Evolutionary conservation across 2,113 vertebrate species (phyloP).

Genomic region (Atrichornis clamosus): DNA sequence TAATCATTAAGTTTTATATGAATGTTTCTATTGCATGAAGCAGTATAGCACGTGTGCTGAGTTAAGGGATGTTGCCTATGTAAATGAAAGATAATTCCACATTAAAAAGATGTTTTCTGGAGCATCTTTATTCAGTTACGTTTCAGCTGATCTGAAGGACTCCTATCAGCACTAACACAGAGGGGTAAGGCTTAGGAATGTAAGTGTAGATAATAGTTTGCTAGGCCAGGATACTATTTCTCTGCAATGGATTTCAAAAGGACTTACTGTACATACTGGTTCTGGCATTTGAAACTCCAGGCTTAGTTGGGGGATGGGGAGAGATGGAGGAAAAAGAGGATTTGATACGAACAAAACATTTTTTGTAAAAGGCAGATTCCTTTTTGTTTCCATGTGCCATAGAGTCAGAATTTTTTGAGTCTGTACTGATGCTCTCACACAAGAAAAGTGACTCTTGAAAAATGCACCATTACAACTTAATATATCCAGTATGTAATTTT

Average conservation of each 20-base stretch:
- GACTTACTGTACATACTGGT: conserved; percentile 36
- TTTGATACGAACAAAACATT: conserved; percentile 33
- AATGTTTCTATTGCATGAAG: conserved; percentile 1
- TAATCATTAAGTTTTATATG: conserved; percentile 41
- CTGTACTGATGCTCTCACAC: conserved; percentile 27
- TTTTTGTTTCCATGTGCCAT: conserved; percentile 34
- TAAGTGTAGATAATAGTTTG: conserved; percentile 22
- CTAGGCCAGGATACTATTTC: conserved; percentile 53
- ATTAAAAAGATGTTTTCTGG: conserved; percentile 34
- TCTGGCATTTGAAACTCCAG: conserved; percentile 58
- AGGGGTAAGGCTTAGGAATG: conserved; percentile 21
- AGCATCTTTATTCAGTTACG: conserved; percentile 35
- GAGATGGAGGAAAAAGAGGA: background rate
- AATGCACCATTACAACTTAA: conserved; percentile 80
- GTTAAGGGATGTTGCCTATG: conserved; percentile 32
- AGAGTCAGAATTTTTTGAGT: background rate
- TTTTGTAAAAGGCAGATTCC: conserved; percentile 40
- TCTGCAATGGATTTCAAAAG: conserved; percentile 39
- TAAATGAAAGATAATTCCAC: conserved; percentile 52
- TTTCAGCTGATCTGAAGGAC: conserved; percentile 18
- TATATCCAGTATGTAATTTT: conserved; percentile 87
- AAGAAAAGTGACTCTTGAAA: conserved; percentile 60
- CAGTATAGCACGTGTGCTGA: background rate
- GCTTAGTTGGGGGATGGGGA: conserved; percentile 3
- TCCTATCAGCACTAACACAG: background rate